Conservation (phyloP, 1,140 invertebrate species). For the Anastrepha ludens region DNA sequence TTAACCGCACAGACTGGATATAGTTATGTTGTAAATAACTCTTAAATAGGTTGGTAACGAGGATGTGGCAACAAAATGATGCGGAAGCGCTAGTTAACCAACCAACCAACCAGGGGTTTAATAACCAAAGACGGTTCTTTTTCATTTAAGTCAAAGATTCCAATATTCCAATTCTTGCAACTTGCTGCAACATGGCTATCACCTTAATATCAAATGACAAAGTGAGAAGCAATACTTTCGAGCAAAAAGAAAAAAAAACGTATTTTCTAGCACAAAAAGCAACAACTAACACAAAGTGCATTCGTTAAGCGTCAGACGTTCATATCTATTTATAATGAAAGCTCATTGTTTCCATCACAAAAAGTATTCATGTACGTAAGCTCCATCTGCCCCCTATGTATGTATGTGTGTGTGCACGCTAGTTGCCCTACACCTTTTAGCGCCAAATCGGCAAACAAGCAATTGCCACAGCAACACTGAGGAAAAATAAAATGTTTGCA, state of each 20-base stretch:
- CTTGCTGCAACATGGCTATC: neutral
- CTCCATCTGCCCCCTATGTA: neutral
- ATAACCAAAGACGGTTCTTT: no score
- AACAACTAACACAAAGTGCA: neutral
- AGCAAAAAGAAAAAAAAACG: neutral
- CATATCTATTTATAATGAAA: neutral
- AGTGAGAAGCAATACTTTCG: conserved; percentile 3
- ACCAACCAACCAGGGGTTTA: no score
- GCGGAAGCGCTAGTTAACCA: no score
- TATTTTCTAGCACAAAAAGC: neutral
- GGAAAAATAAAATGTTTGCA: neutral
- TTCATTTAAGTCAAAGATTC: no score
- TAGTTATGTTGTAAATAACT: no score
- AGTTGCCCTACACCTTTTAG: neutral
- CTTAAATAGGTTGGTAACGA: no score
- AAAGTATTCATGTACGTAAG: neutral
- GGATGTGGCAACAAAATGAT: no score
- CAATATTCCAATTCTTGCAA: neutral
- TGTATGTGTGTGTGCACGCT: neutral
- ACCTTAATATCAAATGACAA: neutral
- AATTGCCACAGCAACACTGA: neutral
- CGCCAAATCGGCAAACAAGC: neutral
- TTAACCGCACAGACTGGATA: no score
- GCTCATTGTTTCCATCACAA: conserved; percentile 4
- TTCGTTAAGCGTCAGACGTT: neutral